Base-by-base conservation (phyloP, 2,113 vertebrate species). In the Motacilla alba region DNA sequence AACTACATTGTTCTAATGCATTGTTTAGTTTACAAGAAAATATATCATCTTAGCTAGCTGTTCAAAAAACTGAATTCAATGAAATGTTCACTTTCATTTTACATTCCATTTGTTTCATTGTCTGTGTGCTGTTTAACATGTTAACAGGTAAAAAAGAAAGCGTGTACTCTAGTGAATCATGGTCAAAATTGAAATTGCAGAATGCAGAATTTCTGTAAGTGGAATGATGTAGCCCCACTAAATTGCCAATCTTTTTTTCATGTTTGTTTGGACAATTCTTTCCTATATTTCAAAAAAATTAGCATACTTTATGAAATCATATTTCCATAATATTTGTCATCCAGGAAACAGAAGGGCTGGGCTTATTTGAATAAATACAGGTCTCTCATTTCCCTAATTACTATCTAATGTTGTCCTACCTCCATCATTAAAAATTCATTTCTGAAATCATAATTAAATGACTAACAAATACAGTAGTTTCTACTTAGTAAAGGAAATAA, bases 301-400 rank as follows among this genome's bases (percentile, higher is more conserved):
- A 50, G 6, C 64, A 80, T 94, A 95, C 67, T 70, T 95, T 93
- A 44, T 85, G 93, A 95, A 94, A 94, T 89, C 59, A 59, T 94
- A 89, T 96, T 97, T 97, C 89, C 87, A 90, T 95, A 94, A 73
- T 2, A 3, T 96, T 55, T 96, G 33, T 85, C 43, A 93, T 78
- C 15, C 88, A 94, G 95, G 69, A 97, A 97, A 89, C 35, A 96
- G 85, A 96, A 96, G 47, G 81, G 56, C 28, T 90, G 75, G 39
- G 68, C 53, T 94, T 96, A 92, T 89, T 89, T 97, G 76, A 96
- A 97, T 95, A 97, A 93, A 95, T 88, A 60, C 33, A 64, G 31
- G 49, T 95, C 96, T 96, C 72, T 96, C 18, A 91, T 95, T 97
- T 97, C 93, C 95, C 85, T 96, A 85, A 96, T 97, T 97, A 80